Evolutionary conservation across 2,113 vertebrate genomes (phyloP).

Genomic region (Suncus etruscus): DNA sequence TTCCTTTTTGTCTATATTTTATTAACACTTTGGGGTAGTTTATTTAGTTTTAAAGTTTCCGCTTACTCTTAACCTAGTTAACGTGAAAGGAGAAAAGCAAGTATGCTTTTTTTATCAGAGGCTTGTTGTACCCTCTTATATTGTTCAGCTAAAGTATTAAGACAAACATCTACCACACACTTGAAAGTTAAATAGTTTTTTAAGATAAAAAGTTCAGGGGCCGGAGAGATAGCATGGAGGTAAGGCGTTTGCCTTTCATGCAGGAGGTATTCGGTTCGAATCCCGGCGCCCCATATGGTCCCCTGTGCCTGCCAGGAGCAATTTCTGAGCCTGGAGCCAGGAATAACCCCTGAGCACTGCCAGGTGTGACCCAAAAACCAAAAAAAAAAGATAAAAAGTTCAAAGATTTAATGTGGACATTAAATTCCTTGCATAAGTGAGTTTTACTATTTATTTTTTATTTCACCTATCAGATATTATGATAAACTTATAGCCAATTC

Average conservation of each 20-base stretch:
- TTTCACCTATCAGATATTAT: not conserved
- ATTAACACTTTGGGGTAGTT: not conserved
- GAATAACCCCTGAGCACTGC: too few species aligned
- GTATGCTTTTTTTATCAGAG: not conserved
- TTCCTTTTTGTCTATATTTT: slow-evolving; percentile 5
- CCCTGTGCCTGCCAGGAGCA: too few species aligned
- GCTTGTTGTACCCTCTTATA: not conserved
- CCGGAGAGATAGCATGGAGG: too few species aligned
- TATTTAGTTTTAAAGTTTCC: slow-evolving; percentile 38
- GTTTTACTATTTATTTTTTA: not conserved
- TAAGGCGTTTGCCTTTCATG: too few species aligned
- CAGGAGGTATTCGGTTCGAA: too few species aligned
- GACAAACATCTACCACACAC: not conserved
- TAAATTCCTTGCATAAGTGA: not conserved
- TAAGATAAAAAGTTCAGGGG: not conserved
- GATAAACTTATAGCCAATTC: not conserved
- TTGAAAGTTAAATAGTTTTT: not conserved
- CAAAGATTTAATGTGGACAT: not conserved
- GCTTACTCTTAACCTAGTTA: slow-evolving; percentile 17
- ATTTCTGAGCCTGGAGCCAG: too few species aligned
- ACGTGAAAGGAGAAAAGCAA: not conserved
- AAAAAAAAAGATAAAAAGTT: not conserved
- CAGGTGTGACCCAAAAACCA: too few species aligned
- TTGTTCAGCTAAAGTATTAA: not conserved
- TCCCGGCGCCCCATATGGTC: too few species aligned